These are phyloP conservation scores for Dendrophyllia cribrosa DNA, from an alignment of 64 coral and sea anemone species.

Conservation along the genomic window DNA sequence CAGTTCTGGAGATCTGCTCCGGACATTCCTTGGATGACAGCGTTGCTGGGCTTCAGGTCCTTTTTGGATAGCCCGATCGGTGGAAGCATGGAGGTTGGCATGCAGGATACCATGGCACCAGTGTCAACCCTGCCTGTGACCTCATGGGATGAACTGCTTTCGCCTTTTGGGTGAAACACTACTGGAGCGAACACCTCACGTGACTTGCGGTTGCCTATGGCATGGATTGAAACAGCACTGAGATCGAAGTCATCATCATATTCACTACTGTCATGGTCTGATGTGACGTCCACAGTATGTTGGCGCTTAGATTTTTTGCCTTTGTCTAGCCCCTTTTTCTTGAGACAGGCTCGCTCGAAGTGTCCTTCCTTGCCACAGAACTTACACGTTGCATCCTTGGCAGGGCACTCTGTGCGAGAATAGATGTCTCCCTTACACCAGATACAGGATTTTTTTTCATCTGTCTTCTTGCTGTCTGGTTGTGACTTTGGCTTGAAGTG, in stretches of 20 bases:
- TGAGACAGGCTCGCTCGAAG: constrained; percentile 64
- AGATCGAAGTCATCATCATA: constrained; percentile 70
- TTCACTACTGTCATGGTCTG: constrained; percentile 60
- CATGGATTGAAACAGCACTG: constrained; percentile 23
- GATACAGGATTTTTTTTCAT: constrained; percentile 41
- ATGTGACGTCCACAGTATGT: constrained; percentile 17
- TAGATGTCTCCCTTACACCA: constrained; percentile 47
- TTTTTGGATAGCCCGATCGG: constrained; percentile 44
- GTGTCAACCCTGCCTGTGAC: constrained; percentile 71
- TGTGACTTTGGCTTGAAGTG: not conserved
- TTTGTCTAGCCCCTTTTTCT: constrained; percentile 32
- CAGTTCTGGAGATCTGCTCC: constrained; percentile 77
- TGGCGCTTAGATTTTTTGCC: constrained; percentile 16
- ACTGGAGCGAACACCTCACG: constrained; percentile 58
- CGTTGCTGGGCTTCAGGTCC: constrained; percentile 45
- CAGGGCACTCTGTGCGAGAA: constrained; percentile 37
- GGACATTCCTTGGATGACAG: constrained; percentile 62
- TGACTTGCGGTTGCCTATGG: not conserved
- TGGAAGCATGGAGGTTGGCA: constrained; percentile 64
- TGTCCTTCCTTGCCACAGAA: constrained; percentile 58
- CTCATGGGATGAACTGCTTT: constrained; percentile 7
- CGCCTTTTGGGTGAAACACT: constrained; percentile 38
- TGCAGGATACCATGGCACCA: constrained; percentile 75
- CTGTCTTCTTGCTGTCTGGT: constrained; percentile 1
- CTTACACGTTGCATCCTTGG: constrained; percentile 49